A percentile compares a stretch with the other conserved stretches of the same genome.
phyloP scores from a whole-genome alignment of 1,140 invertebrate species.

The Drosophila neocordata region DNA sequence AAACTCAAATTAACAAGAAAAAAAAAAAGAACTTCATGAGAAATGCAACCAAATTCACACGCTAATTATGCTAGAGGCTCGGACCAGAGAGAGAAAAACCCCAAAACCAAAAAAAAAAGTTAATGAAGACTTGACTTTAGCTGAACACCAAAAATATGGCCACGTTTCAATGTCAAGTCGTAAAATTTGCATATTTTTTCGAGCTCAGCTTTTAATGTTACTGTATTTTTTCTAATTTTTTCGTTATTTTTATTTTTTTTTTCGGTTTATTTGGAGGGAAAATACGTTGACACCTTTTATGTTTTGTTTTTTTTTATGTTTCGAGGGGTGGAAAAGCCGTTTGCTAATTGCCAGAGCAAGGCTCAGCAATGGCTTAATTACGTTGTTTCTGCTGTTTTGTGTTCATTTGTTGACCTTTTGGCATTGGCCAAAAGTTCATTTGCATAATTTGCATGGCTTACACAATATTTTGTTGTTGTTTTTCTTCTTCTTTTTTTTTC shows the following conservation, averaged over 20 bases:
- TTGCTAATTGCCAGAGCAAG: slow-evolving; percentile 70
- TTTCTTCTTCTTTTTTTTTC: neutral
- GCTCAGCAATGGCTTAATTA: slow-evolving; percentile 71
- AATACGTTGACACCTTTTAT: slow-evolving; percentile 74
- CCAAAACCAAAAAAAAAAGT: slow-evolving; percentile 41
- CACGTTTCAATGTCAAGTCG: slow-evolving; percentile 64
- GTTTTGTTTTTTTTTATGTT: slow-evolving; percentile 40
- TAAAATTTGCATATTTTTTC: slow-evolving; percentile 72
- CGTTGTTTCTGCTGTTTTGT: slow-evolving; percentile 45
- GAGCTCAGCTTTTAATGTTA: slow-evolving; percentile 54
- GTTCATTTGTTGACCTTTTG: slow-evolving; percentile 61
- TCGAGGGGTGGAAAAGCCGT: slow-evolving; percentile 31
- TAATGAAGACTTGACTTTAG: slow-evolving; percentile 44
- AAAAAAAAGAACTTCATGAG: slow-evolving; percentile 6
- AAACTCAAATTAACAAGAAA: slow-evolving; percentile 16
- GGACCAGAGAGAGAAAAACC: slow-evolving; percentile 39
- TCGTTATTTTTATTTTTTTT: slow-evolving; percentile 11
- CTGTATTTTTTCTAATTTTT: slow-evolving; percentile 11
- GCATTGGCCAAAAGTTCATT: slow-evolving; percentile 50
- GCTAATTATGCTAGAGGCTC: slow-evolving; percentile 31
- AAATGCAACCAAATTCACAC: slow-evolving; percentile 51
- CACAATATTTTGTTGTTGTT: slow-evolving; percentile 41
- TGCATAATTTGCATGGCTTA: slow-evolving; percentile 70
- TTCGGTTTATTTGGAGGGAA: slow-evolving; percentile 44
- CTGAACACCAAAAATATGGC: slow-evolving; percentile 61